These are phyloP conservation scores for Periophthalmus magnuspinnatus DNA, from an alignment of 2,797 vertebrate genomes.

Conservation along the genomic window DNA sequence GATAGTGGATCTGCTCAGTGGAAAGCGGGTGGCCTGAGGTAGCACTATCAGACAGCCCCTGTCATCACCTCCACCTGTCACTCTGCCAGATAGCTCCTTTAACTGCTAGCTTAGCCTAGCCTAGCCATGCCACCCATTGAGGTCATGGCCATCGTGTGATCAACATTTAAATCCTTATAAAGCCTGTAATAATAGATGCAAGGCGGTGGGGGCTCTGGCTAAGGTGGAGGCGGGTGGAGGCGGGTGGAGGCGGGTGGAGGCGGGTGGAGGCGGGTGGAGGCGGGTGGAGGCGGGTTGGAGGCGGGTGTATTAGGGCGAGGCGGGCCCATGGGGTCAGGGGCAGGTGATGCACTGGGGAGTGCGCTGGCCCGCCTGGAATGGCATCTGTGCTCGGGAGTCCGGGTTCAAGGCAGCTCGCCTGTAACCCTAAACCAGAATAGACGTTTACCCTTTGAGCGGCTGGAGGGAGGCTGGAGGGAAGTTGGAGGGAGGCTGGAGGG, in stretches of 20 bases:
- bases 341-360: constrained; percentile 70
- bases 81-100: constrained; percentile 65
- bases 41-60: constrained; percentile 61
- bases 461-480: constrained; percentile 53
- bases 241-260: background rate
- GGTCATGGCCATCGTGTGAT: constrained; percentile 64
- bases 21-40: constrained; percentile 47
- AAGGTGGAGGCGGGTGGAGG: constrained; percentile 29
- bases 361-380: constrained; percentile 75
- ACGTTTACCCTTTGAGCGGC: constrained; percentile 84
- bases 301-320: constrained; percentile 43
- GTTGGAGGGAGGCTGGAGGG: constrained; percentile 17
- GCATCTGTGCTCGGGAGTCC: constrained; percentile 67
- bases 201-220: constrained; percentile 24
- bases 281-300: too few species aligned
- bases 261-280: background rate
- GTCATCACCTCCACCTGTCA: constrained; percentile 69
- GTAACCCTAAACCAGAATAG: constrained; percentile 84
- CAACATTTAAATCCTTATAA: constrained; percentile 73
- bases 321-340: constrained; percentile 58
- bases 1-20: constrained; percentile 60
- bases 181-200: constrained; percentile 69
- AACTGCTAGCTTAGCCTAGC: constrained; percentile 63
- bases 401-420: constrained; percentile 80
- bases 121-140: constrained; percentile 56